A percentile compares a stretch with the other conserved stretches of the same genome.
These are phyloP conservation scores for Xenopus laevis DNA, from an alignment of 2,113 vertebrate species.

Conservation along the genomic window DNA sequence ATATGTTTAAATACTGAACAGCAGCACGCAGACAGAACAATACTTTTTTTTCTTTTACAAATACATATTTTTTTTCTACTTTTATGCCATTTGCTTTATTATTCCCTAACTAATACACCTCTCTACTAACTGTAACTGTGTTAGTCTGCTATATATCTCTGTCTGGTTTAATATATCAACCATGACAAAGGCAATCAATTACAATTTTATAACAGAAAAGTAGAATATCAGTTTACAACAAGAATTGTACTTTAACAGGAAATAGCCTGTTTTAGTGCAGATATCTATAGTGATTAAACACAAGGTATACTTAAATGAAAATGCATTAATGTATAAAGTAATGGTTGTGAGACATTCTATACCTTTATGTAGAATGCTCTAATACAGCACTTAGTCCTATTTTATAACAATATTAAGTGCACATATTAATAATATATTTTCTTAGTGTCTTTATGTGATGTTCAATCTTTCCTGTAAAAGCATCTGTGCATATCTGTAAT, in stretches of 20 bases:
- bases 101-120: neutral
- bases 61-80: neutral
- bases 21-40: too few species aligned
- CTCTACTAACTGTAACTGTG: neutral
- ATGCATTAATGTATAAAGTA: too few species aligned
- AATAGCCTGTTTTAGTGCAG: neutral
- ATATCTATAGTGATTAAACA: neutral
- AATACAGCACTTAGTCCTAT: too few species aligned
- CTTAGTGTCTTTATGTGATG: too few species aligned
- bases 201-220: constrained; percentile 1
- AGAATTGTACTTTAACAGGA: neutral
- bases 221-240: neutral
- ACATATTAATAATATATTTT: too few species aligned
- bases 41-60: neutral
- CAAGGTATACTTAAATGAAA: neutral
- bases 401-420: too few species aligned
- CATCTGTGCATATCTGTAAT: too few species aligned
- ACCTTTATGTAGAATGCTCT: too few species aligned
- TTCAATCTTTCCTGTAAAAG: too few species aligned
- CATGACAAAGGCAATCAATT: constrained; percentile 5
- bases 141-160: neutral
- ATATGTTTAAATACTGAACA: too few species aligned
- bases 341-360: too few species aligned
- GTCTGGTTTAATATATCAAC: neutral
- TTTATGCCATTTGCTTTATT: neutral